Percentiles rank a stretch among this genome's conserved stretches.
Conservation (phyloP, 2,797 vertebrate genomes). For the Tokudaia tokunoshimensis region DNA sequence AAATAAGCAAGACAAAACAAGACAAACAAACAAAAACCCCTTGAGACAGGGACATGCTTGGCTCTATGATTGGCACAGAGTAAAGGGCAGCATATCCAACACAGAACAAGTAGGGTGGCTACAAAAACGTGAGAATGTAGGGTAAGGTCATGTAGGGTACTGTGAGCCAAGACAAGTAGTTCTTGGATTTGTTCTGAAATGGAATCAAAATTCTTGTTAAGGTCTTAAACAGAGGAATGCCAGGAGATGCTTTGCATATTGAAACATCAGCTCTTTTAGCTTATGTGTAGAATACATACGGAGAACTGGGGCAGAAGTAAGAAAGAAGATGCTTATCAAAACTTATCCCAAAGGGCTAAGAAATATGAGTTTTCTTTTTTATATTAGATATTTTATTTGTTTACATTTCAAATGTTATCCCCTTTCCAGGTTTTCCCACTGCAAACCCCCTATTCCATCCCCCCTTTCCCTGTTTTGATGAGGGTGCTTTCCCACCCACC, state of each 20-base stretch:
- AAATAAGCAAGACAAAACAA: no score
- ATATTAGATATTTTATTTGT: no score
- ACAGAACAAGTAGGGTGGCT: background rate
- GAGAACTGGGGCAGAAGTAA: background rate
- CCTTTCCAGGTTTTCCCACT: no score
- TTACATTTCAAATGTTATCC: no score
- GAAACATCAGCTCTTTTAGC: background rate
- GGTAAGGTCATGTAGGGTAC: background rate
- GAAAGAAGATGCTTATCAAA: slow-evolving; percentile 27
- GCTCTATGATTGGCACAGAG: background rate
- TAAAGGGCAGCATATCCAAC: background rate
- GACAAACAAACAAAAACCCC: no score
- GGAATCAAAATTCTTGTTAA: slow-evolving; percentile 18
- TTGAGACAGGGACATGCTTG: background rate
- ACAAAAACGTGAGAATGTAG: background rate
- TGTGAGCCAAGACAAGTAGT: background rate
- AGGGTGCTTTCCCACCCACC: no score
- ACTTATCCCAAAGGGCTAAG: background rate
- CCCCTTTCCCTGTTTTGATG: no score
- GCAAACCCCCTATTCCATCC: no score
- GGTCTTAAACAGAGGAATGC: background rate
- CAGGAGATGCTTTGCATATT: background rate
- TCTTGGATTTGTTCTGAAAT: slow-evolving; percentile 34
- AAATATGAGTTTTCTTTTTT: background rate
- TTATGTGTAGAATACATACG: background rate